Evolutionary conservation across 2,113 vertebrate genomes (phyloP).

Genomic region (Cercocebus atys): DNA sequence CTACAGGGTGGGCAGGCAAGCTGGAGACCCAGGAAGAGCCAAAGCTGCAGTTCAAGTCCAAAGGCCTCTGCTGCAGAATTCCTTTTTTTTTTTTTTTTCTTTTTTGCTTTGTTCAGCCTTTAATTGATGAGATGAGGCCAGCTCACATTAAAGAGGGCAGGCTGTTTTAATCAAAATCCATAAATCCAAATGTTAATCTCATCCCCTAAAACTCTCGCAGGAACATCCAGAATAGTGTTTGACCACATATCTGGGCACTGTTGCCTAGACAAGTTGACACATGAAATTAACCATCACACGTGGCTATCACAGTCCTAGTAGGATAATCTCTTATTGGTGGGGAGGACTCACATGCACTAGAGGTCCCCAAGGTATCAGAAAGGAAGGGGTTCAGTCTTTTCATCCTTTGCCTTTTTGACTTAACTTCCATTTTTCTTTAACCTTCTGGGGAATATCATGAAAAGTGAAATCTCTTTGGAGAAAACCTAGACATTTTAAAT

Average conservation of each 20-base stretch:
- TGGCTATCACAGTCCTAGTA: background rate
- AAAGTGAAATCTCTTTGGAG: background rate
- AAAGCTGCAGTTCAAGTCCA: background rate
- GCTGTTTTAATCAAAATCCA: background rate
- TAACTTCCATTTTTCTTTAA: background rate
- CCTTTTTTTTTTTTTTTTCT: background rate
- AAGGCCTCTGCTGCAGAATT: background rate
- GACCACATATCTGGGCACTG: background rate
- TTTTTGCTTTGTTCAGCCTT: background rate
- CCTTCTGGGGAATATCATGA: background rate
- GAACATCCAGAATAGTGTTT: background rate
- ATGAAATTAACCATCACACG: background rate
- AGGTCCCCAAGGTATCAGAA: background rate
- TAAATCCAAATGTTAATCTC: background rate
- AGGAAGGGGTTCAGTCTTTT: background rate
- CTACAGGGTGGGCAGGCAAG: background rate
- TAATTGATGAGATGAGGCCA: background rate
- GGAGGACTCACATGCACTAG: background rate
- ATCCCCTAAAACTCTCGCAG: background rate
- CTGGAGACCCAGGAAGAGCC: background rate
- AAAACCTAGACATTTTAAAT: background rate
- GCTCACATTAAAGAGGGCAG: background rate
- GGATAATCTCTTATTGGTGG: background rate
- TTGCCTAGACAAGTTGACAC: background rate
- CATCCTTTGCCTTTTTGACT: background rate